Evolutionary conservation across 1,140 invertebrate species (phyloP), one percentile per base, ranked within the genome.

Genomic region (Scaptodrosophila lebanonensis): DNA sequence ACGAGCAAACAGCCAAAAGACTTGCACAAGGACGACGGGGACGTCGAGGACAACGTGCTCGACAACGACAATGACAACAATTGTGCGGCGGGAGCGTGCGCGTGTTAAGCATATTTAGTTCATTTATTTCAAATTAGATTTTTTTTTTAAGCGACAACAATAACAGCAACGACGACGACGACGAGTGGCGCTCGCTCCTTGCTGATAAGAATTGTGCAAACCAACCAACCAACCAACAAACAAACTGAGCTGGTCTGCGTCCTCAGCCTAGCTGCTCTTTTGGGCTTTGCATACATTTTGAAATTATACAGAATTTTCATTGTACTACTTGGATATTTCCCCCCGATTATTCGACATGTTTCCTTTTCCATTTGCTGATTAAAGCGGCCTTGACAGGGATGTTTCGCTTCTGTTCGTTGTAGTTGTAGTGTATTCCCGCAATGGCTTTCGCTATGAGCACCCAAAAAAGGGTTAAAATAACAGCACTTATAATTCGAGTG

Each of bases 31-130:
- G n/a, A 32, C 13, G 20, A 16, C 1, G 3, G 9, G 22, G 1
- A 8, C 15, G 22, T 9, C 11, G 16, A 15, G 13, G 33, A 1
- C 22, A 40, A 16, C 22, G 17, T 42, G 3, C 15, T 62, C 61
- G 66, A 64, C 67, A 64, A 61, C 47, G 15, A 11, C 36, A 44
- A 36, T 15, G 38, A 36, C 32, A 38, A 47, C 50, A 56, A 52
- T 53, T 42, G 50, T 43, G 17, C 11, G 27, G 29, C 33, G 13
- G 44, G 32, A 5, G 43, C 50, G 51, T 38, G 77, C 68, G 75
- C 82, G 82, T 84, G 82, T 84, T 84, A 84, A 84, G 82, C 82
- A 84, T 84, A 84, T 84, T 84, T 84, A 84, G 82, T 84, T 84
- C 82, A 84, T 84, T 84, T 84, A 84, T 84, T 84, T 82, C 71